These are phyloP conservation scores for Argyra leucocephala DNA, from an alignment of 2,888 invertebrate species.

Conservation along the genomic window DNA sequence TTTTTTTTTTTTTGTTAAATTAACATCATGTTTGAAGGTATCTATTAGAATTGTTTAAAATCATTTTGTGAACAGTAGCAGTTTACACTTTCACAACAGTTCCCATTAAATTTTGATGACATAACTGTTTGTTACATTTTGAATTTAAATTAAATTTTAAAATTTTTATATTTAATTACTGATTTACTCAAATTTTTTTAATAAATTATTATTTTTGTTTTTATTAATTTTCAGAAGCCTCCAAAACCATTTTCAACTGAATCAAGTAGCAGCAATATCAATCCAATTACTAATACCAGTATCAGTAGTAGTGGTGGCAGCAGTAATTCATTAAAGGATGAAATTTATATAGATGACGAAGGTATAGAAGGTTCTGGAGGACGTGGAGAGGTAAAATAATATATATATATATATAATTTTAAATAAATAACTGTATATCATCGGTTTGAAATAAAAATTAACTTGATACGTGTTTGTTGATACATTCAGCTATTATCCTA, in stretches of 20 bases:
- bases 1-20: no score
- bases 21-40: no score
- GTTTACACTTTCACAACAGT: no score
- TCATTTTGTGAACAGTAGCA: no score
- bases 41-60: no score
- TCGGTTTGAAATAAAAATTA: background rate
- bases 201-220: background rate
- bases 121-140: no score
- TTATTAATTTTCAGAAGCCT: background rate
- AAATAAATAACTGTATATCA: conserved; percentile 8
- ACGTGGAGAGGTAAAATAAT: conserved; percentile 54
- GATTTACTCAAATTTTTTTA: no score
- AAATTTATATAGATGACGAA: conserved; percentile 69
- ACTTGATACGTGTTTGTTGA: conserved; percentile 7
- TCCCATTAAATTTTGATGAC: no score
- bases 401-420: conserved; percentile 17
- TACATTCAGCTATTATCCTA: no score
- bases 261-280: background rate
- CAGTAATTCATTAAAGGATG: conserved; percentile 39
- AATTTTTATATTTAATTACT: no score
- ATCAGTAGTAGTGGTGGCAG: background rate
- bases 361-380: conserved; percentile 62
- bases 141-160: no score
- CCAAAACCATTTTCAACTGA: background rate
- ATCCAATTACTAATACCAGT: background rate